phyloP scores from a whole-genome alignment of 1,140 invertebrate species.

The Campoletis sonorensis region DNA sequence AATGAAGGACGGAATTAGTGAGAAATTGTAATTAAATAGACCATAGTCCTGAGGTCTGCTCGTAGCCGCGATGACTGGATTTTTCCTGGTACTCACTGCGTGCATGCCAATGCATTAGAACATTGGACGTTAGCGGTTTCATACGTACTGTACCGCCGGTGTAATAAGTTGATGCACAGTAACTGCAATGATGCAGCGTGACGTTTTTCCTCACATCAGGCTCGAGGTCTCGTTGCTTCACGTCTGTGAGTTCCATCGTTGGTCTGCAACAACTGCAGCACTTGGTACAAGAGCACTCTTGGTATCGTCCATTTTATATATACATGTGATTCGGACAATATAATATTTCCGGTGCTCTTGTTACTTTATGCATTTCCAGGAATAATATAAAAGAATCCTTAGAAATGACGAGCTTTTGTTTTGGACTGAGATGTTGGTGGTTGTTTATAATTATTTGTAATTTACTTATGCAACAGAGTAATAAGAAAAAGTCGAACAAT shows the following conservation, averaged over 20 bases:
- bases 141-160: neutral
- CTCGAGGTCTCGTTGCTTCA: neutral
- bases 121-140: neutral
- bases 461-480: too few species aligned
- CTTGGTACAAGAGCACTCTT: too few species aligned
- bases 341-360: neutral
- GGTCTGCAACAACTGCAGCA: neutral
- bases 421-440: too few species aligned
- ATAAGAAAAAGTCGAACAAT: too few species aligned
- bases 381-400: neutral
- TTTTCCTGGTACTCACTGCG: neutral
- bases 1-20: neutral
- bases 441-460: too few species aligned
- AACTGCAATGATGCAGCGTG: neutral
- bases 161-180: neutral
- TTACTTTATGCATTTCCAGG: neutral
- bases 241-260: neutral
- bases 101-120: neutral
- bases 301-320: neutral
- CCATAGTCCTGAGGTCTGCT: neutral
- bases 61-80: neutral
- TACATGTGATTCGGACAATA: neutral
- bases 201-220: neutral
- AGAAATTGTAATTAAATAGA: conserved; percentile 2
- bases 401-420: too few species aligned